These are phyloP conservation scores for Cygnus buccinator DNA, from an alignment of 2,113 vertebrate species.

Conservation along the genomic window DNA sequence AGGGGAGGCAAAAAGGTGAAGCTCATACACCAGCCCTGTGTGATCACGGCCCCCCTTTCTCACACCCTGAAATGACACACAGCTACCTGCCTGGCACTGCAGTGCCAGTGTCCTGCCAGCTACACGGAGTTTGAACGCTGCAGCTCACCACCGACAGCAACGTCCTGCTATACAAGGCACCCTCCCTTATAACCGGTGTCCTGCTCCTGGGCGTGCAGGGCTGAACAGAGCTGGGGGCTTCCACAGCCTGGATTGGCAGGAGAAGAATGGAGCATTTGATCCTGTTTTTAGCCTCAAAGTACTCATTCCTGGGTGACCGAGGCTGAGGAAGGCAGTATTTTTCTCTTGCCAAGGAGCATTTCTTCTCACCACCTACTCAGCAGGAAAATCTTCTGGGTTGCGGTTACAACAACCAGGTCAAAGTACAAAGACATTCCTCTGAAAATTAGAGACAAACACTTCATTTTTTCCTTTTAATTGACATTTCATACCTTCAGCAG, in stretches of 20 bases:
- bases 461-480: slow-evolving; percentile 33
- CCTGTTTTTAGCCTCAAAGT: background rate
- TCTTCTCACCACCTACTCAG: slow-evolving; percentile 7
- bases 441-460: slow-evolving; percentile 59
- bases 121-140: background rate
- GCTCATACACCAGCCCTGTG: background rate
- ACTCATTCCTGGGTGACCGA: background rate
- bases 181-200: background rate
- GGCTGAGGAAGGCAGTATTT: background rate
- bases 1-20: background rate
- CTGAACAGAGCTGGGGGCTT: background rate
- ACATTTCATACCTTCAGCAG: background rate
- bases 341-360: background rate
- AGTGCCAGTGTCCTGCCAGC: background rate
- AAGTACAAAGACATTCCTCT: slow-evolving; percentile 49
- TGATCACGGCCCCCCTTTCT: background rate
- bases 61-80: background rate
- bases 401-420: background rate
- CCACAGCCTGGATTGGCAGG: background rate
- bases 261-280: background rate
- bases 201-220: background rate
- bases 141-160: background rate
- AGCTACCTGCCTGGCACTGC: background rate
- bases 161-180: background rate
- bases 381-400: background rate